Conservation (phyloP, 2,888 invertebrate genomes). For the Limnephilus lunatus region DNA sequence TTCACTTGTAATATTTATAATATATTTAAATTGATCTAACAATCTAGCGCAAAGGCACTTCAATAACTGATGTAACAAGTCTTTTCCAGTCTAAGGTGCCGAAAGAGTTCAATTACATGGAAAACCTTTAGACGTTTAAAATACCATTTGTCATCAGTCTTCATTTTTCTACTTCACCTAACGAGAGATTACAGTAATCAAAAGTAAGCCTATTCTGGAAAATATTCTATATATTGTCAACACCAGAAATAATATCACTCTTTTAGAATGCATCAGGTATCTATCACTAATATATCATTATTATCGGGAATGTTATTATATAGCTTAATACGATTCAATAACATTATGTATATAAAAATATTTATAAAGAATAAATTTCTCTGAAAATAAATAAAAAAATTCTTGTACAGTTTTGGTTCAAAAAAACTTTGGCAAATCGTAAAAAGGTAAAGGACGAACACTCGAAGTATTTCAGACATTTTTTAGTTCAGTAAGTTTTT, state of each 20-base stretch:
- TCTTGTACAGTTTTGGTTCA: slow-evolving; percentile 78
- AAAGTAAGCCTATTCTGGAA: slow-evolving; percentile 43
- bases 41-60: slow-evolving; percentile 34
- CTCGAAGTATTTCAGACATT: slow-evolving; percentile 49
- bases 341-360: slow-evolving; percentile 62
- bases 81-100: slow-evolving; percentile 38
- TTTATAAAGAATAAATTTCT: slow-evolving; percentile 66
- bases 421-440: slow-evolving; percentile 74
- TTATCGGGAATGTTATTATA: slow-evolving; percentile 59
- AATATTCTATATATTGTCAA: slow-evolving; percentile 47
- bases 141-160: slow-evolving; percentile 60
- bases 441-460: slow-evolving; percentile 56
- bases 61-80: slow-evolving; percentile 28
- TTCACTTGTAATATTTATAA: slow-evolving; percentile 38
- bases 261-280: slow-evolving; percentile 51
- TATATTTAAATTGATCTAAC: slow-evolving; percentile 50
- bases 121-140: slow-evolving; percentile 48
- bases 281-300: slow-evolving; percentile 33
- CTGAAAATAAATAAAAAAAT: slow-evolving; percentile 70
- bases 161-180: slow-evolving; percentile 56
- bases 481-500: slow-evolving; percentile 68
- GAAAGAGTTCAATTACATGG: slow-evolving; percentile 27
- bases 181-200: slow-evolving; percentile 52
- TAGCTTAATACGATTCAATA: slow-evolving; percentile 56
- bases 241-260: slow-evolving; percentile 56